Evolutionary conservation across 64 coral and sea anemone genomes (phyloP).

Genomic region (Porites lutea): DNA sequence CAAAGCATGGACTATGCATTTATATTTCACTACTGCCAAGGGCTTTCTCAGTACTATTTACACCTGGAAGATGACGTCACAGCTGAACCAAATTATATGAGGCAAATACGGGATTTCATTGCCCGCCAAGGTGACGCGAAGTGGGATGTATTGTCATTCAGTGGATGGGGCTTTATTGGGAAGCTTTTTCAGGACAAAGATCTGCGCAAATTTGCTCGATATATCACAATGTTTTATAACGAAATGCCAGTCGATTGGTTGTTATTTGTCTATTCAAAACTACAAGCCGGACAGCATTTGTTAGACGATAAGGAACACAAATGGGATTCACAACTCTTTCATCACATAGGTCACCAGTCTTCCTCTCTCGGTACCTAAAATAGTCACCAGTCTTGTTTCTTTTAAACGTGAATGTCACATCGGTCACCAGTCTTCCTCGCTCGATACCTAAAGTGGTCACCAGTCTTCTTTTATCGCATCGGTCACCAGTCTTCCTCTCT

Average conservation of each 20-base stretch:
- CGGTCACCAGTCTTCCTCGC: background rate
- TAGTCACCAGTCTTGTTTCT: background rate
- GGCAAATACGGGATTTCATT: slow-evolving; percentile 64
- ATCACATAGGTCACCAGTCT: slow-evolving; percentile 66
- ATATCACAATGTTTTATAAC: slow-evolving; percentile 70
- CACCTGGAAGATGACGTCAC: slow-evolving; percentile 94
- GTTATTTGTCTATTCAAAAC: background rate
- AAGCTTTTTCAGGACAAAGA: slow-evolving; percentile 69
- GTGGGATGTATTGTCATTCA: slow-evolving; percentile 53
- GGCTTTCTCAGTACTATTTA: slow-evolving; percentile 72
- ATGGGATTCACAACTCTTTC: slow-evolving; percentile 23
- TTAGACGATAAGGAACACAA: background rate
- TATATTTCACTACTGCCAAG: slow-evolving; percentile 74
- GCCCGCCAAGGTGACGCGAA: background rate
- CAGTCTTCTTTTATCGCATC: background rate
- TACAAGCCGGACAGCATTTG: background rate
- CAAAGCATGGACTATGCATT: slow-evolving; percentile 86
- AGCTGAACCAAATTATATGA: slow-evolving; percentile 20
- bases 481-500: too few relatives aligned
- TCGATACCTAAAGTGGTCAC: background rate
- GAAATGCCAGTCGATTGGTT: slow-evolving; percentile 88
- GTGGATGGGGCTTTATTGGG: slow-evolving; percentile 82
- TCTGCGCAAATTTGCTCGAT: slow-evolving; percentile 46
- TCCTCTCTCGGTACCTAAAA: slow-evolving; percentile 70
- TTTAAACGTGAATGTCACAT: background rate